Conservation (phyloP, 2,888 invertebrate species). For the Orthosia incerta region DNA sequence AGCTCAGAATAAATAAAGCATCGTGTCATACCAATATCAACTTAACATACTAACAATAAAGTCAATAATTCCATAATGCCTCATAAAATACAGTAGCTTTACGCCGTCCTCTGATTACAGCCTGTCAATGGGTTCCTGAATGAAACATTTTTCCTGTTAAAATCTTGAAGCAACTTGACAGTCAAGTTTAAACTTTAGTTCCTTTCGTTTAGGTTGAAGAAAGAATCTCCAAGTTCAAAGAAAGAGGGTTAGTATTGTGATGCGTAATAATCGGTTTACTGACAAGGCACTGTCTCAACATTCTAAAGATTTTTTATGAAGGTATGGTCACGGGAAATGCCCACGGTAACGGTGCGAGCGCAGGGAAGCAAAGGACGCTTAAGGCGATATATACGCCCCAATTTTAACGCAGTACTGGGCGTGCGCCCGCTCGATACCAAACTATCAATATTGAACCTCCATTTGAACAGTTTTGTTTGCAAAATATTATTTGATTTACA, state of each 20-base stretch:
- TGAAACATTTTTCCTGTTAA: constrained; percentile 53
- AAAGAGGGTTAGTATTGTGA: constrained; percentile 50
- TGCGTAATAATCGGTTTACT: constrained; percentile 62
- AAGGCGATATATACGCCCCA: too few species aligned
- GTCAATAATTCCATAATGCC: constrained; percentile 23
- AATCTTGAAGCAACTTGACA: constrained; percentile 11
- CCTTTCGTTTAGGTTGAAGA: not conserved
- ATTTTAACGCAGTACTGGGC: too few species aligned
- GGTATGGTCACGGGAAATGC: constrained; percentile 79
- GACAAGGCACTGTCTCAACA: constrained; percentile 61
- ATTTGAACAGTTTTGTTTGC: too few species aligned
- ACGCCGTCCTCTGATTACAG: constrained; percentile 61
- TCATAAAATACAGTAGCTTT: constrained; percentile 57
- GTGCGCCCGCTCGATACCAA: too few species aligned
- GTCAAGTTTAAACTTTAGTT: constrained; percentile 28
- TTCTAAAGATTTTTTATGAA: constrained; percentile 61
- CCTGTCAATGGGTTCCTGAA: constrained; percentile 62
- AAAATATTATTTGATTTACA: too few species aligned
- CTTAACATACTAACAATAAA: constrained; percentile 24
- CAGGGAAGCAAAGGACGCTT: constrained; percentile 32
- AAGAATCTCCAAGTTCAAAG: not conserved
- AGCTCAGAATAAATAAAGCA: not conserved
- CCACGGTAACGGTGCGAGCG: constrained; percentile 64
- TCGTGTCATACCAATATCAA: constrained; percentile 24
- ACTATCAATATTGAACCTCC: too few species aligned